Evolutionary conservation across 2,797 vertebrate species (phyloP).

Genomic region (Uromys caudimaculatus): DNA sequence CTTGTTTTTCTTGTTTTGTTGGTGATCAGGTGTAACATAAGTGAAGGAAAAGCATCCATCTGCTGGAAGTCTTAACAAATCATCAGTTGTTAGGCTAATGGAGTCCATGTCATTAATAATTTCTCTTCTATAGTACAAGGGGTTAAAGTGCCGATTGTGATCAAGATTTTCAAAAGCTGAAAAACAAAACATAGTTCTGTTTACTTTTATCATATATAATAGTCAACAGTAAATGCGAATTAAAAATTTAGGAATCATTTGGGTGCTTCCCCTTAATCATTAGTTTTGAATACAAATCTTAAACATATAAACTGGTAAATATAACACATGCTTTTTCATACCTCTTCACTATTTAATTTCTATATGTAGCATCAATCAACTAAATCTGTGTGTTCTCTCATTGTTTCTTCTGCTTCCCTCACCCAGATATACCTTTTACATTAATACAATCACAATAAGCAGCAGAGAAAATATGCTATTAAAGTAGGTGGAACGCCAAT

Average conservation of each 20-base stretch:
- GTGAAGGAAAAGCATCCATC: conserved; percentile 90
- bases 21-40: conserved; percentile 72
- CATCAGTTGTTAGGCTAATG: conserved; percentile 93
- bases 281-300: conserved; percentile 29
- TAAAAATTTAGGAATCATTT: conserved; percentile 51
- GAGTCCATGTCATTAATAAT: conserved; percentile 85
- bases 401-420: conserved; percentile 38
- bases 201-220: conserved; percentile 21
- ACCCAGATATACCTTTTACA: background rate
- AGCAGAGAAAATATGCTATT: background rate
- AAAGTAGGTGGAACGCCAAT: conserved; percentile 9
- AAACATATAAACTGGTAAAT: background rate
- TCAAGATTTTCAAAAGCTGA: conserved; percentile 76
- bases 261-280: background rate
- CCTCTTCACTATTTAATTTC: conserved; percentile 27
- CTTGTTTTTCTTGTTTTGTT: conserved; percentile 61
- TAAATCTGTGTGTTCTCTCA: conserved; percentile 17
- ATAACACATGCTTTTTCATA: background rate
- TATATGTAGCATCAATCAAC: background rate
- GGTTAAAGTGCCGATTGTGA: background rate
- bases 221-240: conserved; percentile 8
- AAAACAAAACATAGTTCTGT: conserved; percentile 70
- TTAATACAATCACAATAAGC: conserved; percentile 26
- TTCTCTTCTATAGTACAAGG: conserved; percentile 76
- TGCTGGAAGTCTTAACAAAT: conserved; percentile 90